Evolutionary conservation across 2,113 vertebrate genomes (phyloP).

Genomic region (Rhinolophus sinicus): DNA sequence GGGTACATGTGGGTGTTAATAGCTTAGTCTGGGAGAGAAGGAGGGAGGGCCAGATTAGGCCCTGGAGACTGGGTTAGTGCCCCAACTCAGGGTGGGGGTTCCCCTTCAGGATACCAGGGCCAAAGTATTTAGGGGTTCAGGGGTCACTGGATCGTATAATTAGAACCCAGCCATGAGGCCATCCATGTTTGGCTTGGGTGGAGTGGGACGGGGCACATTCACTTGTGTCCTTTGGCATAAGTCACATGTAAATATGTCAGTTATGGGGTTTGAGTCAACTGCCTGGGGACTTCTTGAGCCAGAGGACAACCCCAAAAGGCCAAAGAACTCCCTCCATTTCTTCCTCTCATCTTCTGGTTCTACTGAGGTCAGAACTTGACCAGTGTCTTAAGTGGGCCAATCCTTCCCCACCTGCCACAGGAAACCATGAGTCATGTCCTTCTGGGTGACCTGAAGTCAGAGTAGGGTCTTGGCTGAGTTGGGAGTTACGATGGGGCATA

Average conservation of each 20-base stretch:
- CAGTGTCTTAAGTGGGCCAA: background rate
- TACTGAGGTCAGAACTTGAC: constrained; percentile 30
- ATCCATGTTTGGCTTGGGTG: background rate
- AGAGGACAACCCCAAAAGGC: background rate
- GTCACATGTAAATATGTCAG: constrained; percentile 23
- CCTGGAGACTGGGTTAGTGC: background rate
- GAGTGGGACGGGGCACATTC: background rate
- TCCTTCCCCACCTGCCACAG: background rate
- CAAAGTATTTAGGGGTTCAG: background rate
- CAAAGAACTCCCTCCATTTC: background rate
- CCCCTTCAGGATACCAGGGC: background rate
- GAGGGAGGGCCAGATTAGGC: background rate
- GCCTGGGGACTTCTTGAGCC: constrained; percentile 42
- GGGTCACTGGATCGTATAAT: background rate
- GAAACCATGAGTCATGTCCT: background rate
- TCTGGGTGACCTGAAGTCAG: background rate
- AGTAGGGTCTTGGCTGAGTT: background rate
- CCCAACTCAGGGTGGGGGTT: background rate
- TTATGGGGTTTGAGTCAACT: constrained; percentile 42
- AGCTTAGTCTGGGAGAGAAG: background rate
- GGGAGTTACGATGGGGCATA: background rate
- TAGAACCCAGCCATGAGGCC: background rate
- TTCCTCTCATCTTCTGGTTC: background rate
- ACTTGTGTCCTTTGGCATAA: constrained; percentile 32
- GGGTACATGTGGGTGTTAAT: background rate